Percentiles rank a stretch among this genome's conserved stretches.
phyloP scores from a whole-genome alignment of 2,797 vertebrate species.

The Aulostomus chinensis region DNA sequence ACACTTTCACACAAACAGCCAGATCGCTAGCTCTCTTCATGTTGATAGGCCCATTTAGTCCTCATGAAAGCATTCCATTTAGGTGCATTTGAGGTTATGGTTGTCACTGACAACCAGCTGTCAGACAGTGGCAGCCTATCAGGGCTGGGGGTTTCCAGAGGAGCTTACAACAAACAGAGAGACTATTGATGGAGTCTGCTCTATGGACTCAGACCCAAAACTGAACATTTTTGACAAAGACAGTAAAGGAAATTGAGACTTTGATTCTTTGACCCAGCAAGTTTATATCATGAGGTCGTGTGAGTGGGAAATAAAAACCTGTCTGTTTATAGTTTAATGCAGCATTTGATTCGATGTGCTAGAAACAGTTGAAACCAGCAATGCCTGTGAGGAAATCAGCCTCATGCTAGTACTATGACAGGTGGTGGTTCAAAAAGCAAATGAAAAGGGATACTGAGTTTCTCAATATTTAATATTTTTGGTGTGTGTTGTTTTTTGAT shows the following conservation, averaged over 20 bases:
- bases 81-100: conserved; percentile 77
- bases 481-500: too few relatives aligned
- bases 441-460: too few relatives aligned
- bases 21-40: conserved; percentile 32
- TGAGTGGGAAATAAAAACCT: neutral
- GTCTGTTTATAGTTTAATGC: neutral
- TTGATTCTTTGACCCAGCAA: conserved; percentile 27
- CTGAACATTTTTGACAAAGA: conserved; percentile 45
- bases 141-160: conserved; percentile 70
- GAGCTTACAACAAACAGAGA: conserved; percentile 53
- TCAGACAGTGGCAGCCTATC: conserved; percentile 80
- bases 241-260: conserved; percentile 15
- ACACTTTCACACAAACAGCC: conserved; percentile 22
- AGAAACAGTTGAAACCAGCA: neutral
- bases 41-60: conserved; percentile 70
- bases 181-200: conserved; percentile 55
- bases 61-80: conserved; percentile 74
- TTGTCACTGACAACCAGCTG: conserved; percentile 87
- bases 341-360: neutral
- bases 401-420: too few relatives aligned
- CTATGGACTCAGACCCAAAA: conserved; percentile 52
- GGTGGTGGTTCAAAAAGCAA: too few relatives aligned
- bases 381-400: too few relatives aligned
- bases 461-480: too few relatives aligned
- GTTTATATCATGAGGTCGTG: conserved; percentile 21